These are phyloP conservation scores for Hippocampus mohnikei DNA, from an alignment of 2,113 vertebrate species.

Conservation along the genomic window DNA sequence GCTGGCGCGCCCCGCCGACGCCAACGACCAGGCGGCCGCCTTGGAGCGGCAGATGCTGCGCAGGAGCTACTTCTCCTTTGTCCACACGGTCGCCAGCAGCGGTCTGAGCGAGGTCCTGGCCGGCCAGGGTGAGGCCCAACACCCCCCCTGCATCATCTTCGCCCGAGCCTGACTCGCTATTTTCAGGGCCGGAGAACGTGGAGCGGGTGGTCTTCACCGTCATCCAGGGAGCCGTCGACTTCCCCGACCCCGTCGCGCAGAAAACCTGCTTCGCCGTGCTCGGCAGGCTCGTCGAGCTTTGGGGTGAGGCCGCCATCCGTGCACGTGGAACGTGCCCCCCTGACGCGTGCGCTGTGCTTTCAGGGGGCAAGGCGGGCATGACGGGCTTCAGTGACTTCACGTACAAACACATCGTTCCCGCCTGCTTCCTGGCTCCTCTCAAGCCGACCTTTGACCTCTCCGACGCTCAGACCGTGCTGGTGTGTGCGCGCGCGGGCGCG, in stretches of 20 bases:
- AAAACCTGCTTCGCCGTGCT: constrained; percentile 97
- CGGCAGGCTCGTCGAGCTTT: constrained; percentile 88
- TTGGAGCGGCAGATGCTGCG: constrained; percentile 96
- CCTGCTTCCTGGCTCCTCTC: constrained; percentile 93
- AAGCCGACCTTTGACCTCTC: constrained; percentile 95
- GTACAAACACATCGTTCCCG: constrained; percentile 96
- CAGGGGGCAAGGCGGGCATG: constrained; percentile 94
- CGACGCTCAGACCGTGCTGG: constrained; percentile 94
- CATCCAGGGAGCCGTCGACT: constrained; percentile 95
- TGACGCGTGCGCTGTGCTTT: neutral
- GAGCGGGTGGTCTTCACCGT: constrained; percentile 90
- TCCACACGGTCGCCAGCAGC: constrained; percentile 88
- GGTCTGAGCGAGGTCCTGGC: constrained; percentile 96
- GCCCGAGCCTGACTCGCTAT: neutral
- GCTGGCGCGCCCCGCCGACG: constrained; percentile 88
- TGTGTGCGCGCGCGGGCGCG: constrained; percentile 30
- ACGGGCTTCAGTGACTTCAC: constrained; percentile 95
- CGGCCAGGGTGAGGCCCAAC: constrained; percentile 84
- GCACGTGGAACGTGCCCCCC: neutral
- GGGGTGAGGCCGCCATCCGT: constrained; percentile 41
- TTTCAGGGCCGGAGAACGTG: constrained; percentile 85
- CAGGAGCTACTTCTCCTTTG: constrained; percentile 94
- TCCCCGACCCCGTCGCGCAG: constrained; percentile 94
- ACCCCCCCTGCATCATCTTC: neutral
- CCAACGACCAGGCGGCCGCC: constrained; percentile 94